A percentile compares a stretch with the other conserved stretches of the same genome.
phyloP scores from a whole-genome alignment of 2,797 vertebrate species.

The Mastacembelus armatus region DNA sequence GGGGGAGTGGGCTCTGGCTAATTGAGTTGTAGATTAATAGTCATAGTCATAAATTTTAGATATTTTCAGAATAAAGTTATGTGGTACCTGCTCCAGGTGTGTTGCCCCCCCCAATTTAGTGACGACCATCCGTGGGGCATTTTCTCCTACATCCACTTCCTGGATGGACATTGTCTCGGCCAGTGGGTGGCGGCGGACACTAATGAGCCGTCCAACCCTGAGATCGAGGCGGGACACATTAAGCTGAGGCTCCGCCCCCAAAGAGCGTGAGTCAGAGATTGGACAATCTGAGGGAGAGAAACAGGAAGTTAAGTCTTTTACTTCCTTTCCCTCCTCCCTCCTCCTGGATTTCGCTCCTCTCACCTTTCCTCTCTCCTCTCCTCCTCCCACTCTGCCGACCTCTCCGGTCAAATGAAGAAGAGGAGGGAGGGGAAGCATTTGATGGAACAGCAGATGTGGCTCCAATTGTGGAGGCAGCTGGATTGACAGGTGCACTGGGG shows the following conservation, averaged over 20 bases:
- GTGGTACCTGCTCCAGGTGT: constrained; percentile 86
- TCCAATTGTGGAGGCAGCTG: not conserved
- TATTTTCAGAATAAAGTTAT: not conserved
- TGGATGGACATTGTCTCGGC: constrained; percentile 87
- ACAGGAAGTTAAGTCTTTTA: not conserved
- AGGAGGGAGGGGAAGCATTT: not conserved
- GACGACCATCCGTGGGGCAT: constrained; percentile 86
- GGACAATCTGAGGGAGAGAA: constrained; percentile 32
- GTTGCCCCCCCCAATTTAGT: constrained; percentile 87
- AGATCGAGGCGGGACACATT: constrained; percentile 92
- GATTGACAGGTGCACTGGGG: constrained; percentile 23
- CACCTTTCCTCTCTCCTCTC: constrained; percentile 85
- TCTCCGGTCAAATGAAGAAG: constrained; percentile 38
- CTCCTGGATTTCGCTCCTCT: not conserved
- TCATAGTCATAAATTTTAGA: not conserved
- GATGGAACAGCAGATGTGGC: constrained; percentile 17
- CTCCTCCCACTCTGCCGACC: constrained; percentile 80
- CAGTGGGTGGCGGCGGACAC: constrained; percentile 87
- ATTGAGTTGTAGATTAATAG: no score
- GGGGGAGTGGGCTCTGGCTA: no score
- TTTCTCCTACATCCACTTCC: constrained; percentile 92
- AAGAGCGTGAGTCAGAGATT: not conserved
- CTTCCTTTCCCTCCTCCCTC: not conserved
- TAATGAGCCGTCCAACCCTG: constrained; percentile 88
- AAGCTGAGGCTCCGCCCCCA: constrained; percentile 75